A percentile compares a stretch with the other conserved stretches of the same genome.
Evolutionary conservation across 2,113 vertebrate genomes (phyloP).

Genomic region (Lates calcarifer): DNA sequence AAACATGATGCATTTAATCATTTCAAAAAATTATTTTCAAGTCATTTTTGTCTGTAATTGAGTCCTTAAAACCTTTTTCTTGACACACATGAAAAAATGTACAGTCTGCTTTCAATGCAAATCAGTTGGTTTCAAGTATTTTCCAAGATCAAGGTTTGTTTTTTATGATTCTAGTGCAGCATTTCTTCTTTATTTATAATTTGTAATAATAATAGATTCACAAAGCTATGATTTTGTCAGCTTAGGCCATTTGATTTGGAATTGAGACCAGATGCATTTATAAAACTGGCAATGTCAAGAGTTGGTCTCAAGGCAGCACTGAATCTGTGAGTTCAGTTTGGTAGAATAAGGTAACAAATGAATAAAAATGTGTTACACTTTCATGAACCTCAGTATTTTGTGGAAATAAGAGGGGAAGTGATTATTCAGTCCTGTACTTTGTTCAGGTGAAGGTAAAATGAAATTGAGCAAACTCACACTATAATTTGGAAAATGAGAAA

Average conservation of each 20-base stretch:
- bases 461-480: too few relatives aligned
- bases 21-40: too few relatives aligned
- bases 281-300: neutral
- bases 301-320: neutral
- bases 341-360: neutral
- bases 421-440: neutral
- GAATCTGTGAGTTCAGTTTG: neutral
- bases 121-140: neutral
- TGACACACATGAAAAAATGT: too few relatives aligned
- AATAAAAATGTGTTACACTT: neutral
- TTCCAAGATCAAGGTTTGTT: neutral
- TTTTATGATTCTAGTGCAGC: neutral
- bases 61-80: neutral
- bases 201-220: neutral
- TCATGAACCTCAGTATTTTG: neutral
- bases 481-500: neutral
- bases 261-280: neutral
- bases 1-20: neutral
- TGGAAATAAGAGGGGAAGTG: neutral
- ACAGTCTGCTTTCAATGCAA: neutral
- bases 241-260: neutral
- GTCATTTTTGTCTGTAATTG: too few relatives aligned
- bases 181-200: neutral
- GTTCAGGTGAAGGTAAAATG: too few relatives aligned
- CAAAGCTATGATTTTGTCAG: neutral